Evolutionary conservation across 2,888 invertebrate species (phyloP).

Genomic region (Orthosia cruda): DNA sequence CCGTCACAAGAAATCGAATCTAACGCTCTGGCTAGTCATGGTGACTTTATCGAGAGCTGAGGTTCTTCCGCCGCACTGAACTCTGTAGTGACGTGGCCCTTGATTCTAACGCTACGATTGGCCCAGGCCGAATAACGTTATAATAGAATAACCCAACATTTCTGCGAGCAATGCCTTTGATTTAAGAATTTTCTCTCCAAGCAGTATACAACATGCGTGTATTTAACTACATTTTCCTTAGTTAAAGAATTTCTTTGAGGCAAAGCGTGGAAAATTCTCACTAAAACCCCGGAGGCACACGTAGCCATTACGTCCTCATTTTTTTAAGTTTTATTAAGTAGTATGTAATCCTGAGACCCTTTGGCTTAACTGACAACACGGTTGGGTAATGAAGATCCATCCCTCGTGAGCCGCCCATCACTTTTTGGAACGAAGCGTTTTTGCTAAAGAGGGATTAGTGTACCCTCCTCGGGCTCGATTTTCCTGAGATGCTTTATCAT

Average conservation of each 20-base stretch:
- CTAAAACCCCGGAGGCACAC: conserved; percentile 53
- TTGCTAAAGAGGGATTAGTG: conserved; percentile 92
- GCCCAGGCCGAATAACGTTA: conserved; percentile 35
- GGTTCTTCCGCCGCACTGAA: conserved; percentile 59
- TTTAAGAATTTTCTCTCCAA: conserved; percentile 48
- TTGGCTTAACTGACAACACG: conserved; percentile 90
- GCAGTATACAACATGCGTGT: conserved; percentile 45
- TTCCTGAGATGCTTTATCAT: conserved; percentile 92
- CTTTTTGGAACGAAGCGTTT: conserved; percentile 92
- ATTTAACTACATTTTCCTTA: conserved; percentile 46
- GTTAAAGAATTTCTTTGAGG: conserved; percentile 29
- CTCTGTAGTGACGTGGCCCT: conserved; percentile 52
- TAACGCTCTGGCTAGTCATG: conserved; percentile 55
- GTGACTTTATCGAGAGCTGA: conserved; percentile 59
- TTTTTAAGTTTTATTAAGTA: conserved; percentile 87
- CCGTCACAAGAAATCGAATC: conserved; percentile 43
- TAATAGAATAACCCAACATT: conserved; percentile 50
- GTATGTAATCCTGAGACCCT: conserved; percentile 88
- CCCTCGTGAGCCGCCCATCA: conserved; percentile 90
- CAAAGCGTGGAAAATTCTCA: conserved; percentile 43
- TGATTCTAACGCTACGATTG: conserved; percentile 54
- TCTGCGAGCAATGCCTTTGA: conserved; percentile 44
- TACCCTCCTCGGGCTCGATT: conserved; percentile 90
- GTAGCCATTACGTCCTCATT: conserved; percentile 66
- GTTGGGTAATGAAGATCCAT: conserved; percentile 90